Evolutionary conservation across 2,113 vertebrate genomes (phyloP), one percentile per base, ranked within the genome.

Genomic region (Glareola pratincola): DNA sequence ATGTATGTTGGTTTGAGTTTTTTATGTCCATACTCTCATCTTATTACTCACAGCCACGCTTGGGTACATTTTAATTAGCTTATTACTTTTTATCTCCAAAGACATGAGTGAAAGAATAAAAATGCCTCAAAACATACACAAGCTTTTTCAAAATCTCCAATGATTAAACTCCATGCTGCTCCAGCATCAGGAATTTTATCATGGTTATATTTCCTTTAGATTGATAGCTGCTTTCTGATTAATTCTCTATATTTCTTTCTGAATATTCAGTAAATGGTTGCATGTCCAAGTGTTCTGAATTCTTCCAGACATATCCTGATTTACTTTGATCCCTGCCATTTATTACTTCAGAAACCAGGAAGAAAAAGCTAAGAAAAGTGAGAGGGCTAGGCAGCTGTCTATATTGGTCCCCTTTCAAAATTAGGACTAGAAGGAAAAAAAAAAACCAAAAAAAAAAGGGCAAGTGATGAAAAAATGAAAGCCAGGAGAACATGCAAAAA

Each of bases 41-140:
- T 92, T 91, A 92, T 78, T 93, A 81, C 94, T 90, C 92, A 74
- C 36, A 91, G 96, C 85, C 88, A 96, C 2, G 77, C 97, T 95
- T 92, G 92, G 96, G 86, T 95, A 96, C 93, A 60, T 97, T 97
- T 97, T 97, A 97, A 97, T 97, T 97, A 97, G 86, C 83, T 96
- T 96, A 95, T 95, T 97, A 91, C 90, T 90, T 96, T 97, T 95
- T 96, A 96, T 96, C 90, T 91, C 59, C 90, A 80, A 95, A 92
- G 50, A 88, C 86, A 78, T 54, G 93, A 85, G 77, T 84, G 57
- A 78, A 94, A 78, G 93, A 96, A 94, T 97, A 96, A 96, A 97
- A 96, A 89, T 30, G 56, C 73, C 94, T 72, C 69, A 77, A 86
- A 94, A 94, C 60, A n/a, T 71, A 63, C 48, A 60, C 84, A 37